Conservation (phyloP, 2,113 vertebrate genomes). For the Megaceryle torquata region DNA sequence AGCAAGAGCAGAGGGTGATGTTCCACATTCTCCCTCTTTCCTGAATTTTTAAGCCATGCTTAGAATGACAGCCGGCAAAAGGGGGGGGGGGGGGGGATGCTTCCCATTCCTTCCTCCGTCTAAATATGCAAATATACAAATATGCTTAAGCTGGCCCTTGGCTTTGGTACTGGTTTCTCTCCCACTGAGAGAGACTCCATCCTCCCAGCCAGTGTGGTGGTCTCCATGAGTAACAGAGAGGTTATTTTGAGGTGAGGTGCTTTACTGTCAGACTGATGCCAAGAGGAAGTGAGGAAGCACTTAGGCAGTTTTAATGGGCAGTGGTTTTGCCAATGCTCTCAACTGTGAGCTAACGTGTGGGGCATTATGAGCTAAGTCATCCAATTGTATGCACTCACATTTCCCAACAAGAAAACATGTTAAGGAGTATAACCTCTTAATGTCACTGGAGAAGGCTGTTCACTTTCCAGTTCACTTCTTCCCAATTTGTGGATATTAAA, state of each 20-base stretch:
- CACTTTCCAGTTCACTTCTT: constrained; percentile 2
- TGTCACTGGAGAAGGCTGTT: neutral
- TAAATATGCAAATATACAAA: constrained; percentile 41
- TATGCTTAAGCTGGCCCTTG: neutral
- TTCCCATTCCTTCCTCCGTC: constrained; percentile 45
- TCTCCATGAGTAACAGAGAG: neutral
- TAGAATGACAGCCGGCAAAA: constrained; percentile 10
- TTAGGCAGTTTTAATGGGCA: neutral
- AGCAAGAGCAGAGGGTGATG: neutral
- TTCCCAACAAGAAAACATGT: neutral
- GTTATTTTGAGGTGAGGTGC: neutral
- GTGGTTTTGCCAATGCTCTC: neutral
- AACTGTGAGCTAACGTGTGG: neutral
- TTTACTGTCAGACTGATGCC: neutral
- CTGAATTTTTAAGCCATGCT: constrained; percentile 52
- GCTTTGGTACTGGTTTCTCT: neutral
- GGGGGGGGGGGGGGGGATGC: neutral
- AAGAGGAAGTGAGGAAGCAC: neutral
- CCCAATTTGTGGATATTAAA: constrained; percentile 25
- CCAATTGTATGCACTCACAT: neutral
- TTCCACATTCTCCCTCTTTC: neutral
- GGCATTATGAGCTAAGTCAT: neutral
- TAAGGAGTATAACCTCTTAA: neutral
- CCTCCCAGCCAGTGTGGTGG: neutral
- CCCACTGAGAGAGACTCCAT: neutral